A percentile compares a stretch with the other conserved stretches of the same genome.
Conservation (phyloP, 2,113 vertebrate species). For the Plectropomus leopardus region DNA sequence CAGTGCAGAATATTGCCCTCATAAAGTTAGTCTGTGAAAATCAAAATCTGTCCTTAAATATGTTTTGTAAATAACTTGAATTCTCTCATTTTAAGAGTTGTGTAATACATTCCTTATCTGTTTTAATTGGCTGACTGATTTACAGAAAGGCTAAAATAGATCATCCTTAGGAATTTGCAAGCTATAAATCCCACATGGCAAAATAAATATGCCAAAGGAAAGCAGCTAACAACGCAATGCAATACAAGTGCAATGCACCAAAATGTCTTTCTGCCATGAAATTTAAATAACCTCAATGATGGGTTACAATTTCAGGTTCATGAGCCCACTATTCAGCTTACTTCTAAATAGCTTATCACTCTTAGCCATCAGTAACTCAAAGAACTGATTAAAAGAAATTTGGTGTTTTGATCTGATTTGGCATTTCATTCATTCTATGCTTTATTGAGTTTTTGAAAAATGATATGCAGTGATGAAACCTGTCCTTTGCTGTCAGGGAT, state of each 20-base stretch:
- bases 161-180: background rate
- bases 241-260: background rate
- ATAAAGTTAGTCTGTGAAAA: background rate
- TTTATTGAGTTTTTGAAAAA: conserved; percentile 39
- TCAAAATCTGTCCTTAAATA: conserved; percentile 7
- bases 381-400: background rate
- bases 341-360: conserved; percentile 1
- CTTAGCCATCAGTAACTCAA: background rate
- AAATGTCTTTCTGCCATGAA: background rate
- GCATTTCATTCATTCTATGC: background rate
- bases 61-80: conserved; percentile 2
- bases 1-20: background rate
- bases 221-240: background rate
- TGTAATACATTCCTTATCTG: conserved; percentile 51
- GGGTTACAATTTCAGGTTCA: background rate
- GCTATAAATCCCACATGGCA: conserved; percentile 11
- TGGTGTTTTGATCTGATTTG: conserved; percentile 4
- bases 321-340: background rate
- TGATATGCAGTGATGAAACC: conserved; percentile 34
- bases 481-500: conserved; percentile 26
- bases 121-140: conserved; percentile 67
- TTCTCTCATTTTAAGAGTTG: conserved; percentile 49
- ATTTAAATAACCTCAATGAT: conserved; percentile 4
- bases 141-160: conserved; percentile 75
- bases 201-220: conserved; percentile 20